Evolutionary conservation across 2,888 invertebrate species (phyloP).

Genomic region (Xanthostigma xanthostigma): DNA sequence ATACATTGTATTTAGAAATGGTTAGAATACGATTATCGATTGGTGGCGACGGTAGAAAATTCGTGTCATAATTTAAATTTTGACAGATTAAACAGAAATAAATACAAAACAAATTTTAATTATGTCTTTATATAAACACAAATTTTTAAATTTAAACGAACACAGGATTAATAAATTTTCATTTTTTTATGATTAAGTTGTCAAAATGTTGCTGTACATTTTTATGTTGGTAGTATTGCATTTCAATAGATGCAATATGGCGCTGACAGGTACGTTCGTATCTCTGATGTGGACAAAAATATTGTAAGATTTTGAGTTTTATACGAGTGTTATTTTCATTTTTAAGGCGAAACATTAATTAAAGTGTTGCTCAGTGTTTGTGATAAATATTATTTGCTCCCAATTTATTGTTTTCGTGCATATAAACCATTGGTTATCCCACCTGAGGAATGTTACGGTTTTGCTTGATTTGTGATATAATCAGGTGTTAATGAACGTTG

Average conservation of each 20-base stretch:
- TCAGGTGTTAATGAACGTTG: constrained; percentile 33
- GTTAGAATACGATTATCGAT: too few relatives aligned
- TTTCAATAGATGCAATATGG: constrained; percentile 18
- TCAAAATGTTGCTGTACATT: too few relatives aligned
- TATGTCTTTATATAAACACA: too few relatives aligned
- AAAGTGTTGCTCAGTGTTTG: constrained; percentile 5
- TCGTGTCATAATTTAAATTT: too few relatives aligned
- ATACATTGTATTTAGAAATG: too few relatives aligned
- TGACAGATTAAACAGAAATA: too few relatives aligned
- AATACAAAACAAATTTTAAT: too few relatives aligned
- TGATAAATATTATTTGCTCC: neutral
- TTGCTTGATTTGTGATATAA: constrained; percentile 45
- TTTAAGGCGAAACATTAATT: constrained; percentile 1
- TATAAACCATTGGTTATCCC: constrained; percentile 20
- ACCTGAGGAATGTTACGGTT: constrained; percentile 51
- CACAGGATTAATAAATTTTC: too few relatives aligned
- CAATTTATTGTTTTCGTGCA: constrained; percentile 5
- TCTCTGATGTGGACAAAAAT: constrained; percentile 19
- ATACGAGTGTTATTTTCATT: neutral
- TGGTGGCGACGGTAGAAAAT: too few relatives aligned
- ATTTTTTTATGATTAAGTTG: too few relatives aligned
- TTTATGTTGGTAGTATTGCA: neutral
- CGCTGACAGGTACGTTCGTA: constrained; percentile 19
- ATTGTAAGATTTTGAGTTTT: constrained; percentile 5
- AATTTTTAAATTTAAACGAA: too few relatives aligned